These are phyloP conservation scores for Ellobius talpinus DNA, from an alignment of 2,113 vertebrate species.

Conservation along the genomic window DNA sequence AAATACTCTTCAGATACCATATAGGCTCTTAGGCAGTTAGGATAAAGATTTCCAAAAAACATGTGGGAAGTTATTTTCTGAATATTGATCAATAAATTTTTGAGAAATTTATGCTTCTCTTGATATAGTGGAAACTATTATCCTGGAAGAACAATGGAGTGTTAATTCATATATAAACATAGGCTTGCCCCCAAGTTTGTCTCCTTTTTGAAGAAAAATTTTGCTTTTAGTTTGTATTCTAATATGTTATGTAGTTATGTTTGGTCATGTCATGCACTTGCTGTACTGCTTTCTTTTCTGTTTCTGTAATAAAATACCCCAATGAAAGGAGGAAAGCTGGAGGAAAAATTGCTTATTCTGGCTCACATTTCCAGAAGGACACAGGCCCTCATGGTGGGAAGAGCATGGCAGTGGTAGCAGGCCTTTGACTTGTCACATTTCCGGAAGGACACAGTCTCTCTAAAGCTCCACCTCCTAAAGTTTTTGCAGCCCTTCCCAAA, in stretches of 20 bases:
- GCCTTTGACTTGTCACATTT: neutral
- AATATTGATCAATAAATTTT: neutral
- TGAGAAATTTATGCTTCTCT: neutral
- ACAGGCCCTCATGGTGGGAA: neutral
- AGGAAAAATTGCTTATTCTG: neutral
- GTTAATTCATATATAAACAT: neutral
- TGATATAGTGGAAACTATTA: neutral
- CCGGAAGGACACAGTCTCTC: too few species aligned
- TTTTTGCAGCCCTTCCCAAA: neutral
- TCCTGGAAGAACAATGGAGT: neutral
- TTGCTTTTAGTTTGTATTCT: neutral
- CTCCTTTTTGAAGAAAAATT: neutral
- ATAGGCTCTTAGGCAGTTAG: neutral
- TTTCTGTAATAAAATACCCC: neutral
- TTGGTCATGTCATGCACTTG: neutral
- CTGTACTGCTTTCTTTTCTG: neutral
- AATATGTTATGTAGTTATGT: neutral
- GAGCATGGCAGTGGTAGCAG: neutral
- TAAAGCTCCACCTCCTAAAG: rapidly evolving
- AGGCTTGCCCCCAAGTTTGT: neutral
- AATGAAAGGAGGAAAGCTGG: neutral
- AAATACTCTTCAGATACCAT: neutral
- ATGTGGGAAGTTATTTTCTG: neutral
- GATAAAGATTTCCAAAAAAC: neutral
- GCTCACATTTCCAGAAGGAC: neutral